Evolutionary conservation across 2,888 invertebrate genomes (phyloP).

Genomic region (Polyploca ridens): DNA sequence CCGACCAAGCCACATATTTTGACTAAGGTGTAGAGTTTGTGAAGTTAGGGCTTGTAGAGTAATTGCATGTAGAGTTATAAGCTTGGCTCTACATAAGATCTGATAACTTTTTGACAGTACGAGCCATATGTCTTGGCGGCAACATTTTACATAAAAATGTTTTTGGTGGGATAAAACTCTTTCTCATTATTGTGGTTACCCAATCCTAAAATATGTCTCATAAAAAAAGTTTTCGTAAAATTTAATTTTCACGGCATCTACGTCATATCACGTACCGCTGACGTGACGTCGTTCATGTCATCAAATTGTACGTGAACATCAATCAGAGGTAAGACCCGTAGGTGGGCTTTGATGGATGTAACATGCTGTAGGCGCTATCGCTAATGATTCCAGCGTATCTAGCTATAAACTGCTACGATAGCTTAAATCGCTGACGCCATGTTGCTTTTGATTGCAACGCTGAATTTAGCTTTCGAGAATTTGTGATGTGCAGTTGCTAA

Average conservation of each 20-base stretch:
- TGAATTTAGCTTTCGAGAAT: not conserved
- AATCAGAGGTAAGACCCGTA: constrained; percentile 1
- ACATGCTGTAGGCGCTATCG: not conserved
- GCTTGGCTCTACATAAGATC: too few species aligned
- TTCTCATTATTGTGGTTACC: too few species aligned
- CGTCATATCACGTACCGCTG: not conserved
- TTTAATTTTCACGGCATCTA: not conserved
- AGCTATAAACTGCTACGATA: not conserved
- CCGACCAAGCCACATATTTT: too few species aligned
- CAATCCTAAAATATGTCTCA: too few species aligned
- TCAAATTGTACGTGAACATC: not conserved
- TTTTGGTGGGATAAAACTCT: too few species aligned
- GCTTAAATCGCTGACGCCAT: not conserved
- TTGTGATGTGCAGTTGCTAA: not conserved
- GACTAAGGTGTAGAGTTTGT: too few species aligned
- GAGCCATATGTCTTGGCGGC: too few species aligned
- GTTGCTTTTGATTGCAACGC: not conserved
- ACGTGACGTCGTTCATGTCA: not conserved
- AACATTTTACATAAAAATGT: too few species aligned
- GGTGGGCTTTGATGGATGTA: constrained; percentile 4
- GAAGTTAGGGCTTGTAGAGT: too few species aligned
- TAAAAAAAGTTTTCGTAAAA: too few species aligned
- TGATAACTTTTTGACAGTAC: too few species aligned
- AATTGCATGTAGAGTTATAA: too few species aligned
- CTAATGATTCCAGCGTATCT: not conserved